Base-by-base conservation (phyloP, 2,113 vertebrate species). In the Nothobranchius kuhntae region DNA sequence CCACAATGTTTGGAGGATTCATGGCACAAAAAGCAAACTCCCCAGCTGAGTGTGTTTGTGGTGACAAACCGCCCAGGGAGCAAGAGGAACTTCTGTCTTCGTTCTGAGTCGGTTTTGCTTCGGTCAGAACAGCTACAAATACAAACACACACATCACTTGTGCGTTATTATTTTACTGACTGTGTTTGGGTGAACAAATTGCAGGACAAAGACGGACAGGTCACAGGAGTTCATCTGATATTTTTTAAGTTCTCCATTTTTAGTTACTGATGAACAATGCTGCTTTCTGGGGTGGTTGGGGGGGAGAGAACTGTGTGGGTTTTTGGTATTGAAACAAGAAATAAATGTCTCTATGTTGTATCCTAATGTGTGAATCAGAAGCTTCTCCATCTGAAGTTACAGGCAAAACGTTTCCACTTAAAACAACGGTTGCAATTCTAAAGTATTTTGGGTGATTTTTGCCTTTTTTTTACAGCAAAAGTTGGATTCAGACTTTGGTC, bases 291-390 rank as follows among this genome's bases (percentile, higher is more conserved):
- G 80, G 64, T 71, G 58, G 81, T 68, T 21, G 77, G 80, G 48
- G 74, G 52, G 53, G 71, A 78, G 72, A 38, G 50, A 35, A 57
- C 35, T 46, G 75, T 70, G n/a, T 38, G 68, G 21, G 72, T 81
- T 62, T 40, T 65, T 85, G 83, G 79, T 78, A 66, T 74, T 71
- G 69, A 82, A 82, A 82, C 68, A 87, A 86, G 68, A 83, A 86
- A 86, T 86, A 88, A 90, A 85, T 86, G 84, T 91, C 80, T 89
- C 73, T 87, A 72, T 89, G 87, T 89, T 88, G 85, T 91, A 87
- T 82, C 85, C 78, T 83, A 50, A 38, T 57, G 65, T 67, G 86
- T 77, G 72, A 80, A 88, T 79, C 36, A 73, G 81, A 84, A 75
- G 77, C 75, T 83, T 88, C 70, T 88, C 75, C 21, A 21, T 91